Percentiles rank a stretch among this genome's conserved stretches.
Evolutionary conservation across 2,888 invertebrate genomes (phyloP).

Genomic region (Scaptomyza reducta): DNA sequence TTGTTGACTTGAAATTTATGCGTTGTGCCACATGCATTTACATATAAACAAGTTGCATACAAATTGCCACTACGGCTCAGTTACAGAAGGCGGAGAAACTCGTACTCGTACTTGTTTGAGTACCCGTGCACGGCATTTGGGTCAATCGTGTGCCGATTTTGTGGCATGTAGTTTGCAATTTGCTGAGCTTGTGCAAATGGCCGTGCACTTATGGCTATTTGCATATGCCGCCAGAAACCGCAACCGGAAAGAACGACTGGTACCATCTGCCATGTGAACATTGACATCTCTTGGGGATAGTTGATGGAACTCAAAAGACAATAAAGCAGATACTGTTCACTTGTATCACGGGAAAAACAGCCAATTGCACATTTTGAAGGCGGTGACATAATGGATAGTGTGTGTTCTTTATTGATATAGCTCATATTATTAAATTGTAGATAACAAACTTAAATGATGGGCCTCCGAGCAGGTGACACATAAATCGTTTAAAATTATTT

Average conservation of each 20-base stretch:
- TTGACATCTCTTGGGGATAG: background rate
- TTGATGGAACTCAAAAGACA: background rate
- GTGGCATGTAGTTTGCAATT: slow-evolving; percentile 30
- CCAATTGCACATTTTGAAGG: background rate
- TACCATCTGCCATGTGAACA: slow-evolving; percentile 20
- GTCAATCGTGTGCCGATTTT: slow-evolving; percentile 69
- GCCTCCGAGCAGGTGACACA: slow-evolving; percentile 28
- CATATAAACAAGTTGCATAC: slow-evolving; percentile 72
- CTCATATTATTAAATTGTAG: slow-evolving; percentile 14
- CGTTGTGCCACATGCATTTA: slow-evolving; percentile 61
- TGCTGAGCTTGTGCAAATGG: slow-evolving; percentile 53
- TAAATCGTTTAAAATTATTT: slow-evolving; percentile 37
- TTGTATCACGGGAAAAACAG: background rate
- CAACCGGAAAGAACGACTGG: slow-evolving; percentile 27
- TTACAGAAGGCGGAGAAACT: background rate
- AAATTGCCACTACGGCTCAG: slow-evolving; percentile 63
- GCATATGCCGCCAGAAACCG: slow-evolving; percentile 55
- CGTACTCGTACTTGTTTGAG: slow-evolving; percentile 8
- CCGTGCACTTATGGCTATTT: slow-evolving; percentile 62
- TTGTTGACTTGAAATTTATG: slow-evolving; percentile 63
- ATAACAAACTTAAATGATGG: slow-evolving; percentile 43
- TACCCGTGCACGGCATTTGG: slow-evolving; percentile 53
- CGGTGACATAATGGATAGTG: slow-evolving; percentile 14
- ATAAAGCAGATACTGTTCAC: background rate
- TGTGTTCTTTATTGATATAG: slow-evolving; percentile 13